Percentiles rank a stretch among this genome's conserved stretches.
Evolutionary conservation across 1,140 invertebrate genomes (phyloP).

Genomic region (Ctenoplectra terminalis): DNA sequence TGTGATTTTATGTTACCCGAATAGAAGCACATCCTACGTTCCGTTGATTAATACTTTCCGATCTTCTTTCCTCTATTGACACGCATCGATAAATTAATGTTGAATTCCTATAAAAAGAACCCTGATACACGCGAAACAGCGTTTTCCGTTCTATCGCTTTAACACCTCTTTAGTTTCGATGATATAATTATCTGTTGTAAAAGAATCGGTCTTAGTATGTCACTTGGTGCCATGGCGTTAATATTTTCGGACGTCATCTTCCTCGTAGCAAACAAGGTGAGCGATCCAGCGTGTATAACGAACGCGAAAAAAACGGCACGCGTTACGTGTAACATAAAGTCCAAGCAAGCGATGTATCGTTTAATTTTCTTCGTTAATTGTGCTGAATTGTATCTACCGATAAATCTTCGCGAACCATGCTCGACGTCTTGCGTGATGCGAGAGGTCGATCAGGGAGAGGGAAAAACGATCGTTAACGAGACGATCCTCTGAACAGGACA

Average conservation of each 20-base stretch:
- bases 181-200: background rate
- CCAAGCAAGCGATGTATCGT: constrained; percentile 8
- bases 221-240: background rate
- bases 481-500: constrained; percentile 30
- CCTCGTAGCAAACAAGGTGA: background rate
- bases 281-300: background rate
- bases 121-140: background rate
- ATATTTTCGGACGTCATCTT: background rate
- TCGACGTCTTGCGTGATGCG: background rate
- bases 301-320: too few relatives aligned
- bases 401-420: constrained; percentile 11
- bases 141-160: background rate
- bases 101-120: too few relatives aligned
- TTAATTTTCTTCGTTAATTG: constrained; percentile 35
- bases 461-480: background rate
- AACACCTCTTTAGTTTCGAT: background rate
- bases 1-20: constrained; percentile 41
- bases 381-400: constrained; percentile 15
- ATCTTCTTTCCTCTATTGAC: background rate
- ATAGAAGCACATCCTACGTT: too few relatives aligned
- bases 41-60: too few relatives aligned
- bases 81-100: background rate
- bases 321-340: constrained; percentile 42
- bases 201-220: background rate
- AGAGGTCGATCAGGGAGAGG: background rate